Conservation (phyloP, 2,797 vertebrate species). For the Enteromius argenteus region DNA sequence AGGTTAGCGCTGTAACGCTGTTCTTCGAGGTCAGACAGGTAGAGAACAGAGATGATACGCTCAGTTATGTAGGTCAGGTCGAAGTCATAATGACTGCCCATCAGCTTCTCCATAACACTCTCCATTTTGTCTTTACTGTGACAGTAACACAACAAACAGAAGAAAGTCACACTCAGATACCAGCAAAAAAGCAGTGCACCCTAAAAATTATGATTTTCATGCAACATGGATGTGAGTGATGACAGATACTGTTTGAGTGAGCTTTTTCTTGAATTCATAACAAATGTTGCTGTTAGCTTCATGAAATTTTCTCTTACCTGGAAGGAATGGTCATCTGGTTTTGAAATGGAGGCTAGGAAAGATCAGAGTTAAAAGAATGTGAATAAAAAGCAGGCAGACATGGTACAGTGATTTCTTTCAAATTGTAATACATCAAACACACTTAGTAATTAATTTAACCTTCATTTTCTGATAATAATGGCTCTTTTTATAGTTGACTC, state of each 20-base stretch:
- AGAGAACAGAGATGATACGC: conserved; percentile 92
- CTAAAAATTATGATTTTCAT: not conserved
- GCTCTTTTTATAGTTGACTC: not conserved
- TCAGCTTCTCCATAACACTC: conserved; percentile 86
- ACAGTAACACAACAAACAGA: not conserved
- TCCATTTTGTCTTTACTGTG: conserved; percentile 85
- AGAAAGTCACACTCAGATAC: not conserved
- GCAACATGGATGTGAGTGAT: not conserved
- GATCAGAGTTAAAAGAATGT: conserved; percentile 12
- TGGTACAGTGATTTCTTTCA: not conserved
- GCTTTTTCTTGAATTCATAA: not conserved
- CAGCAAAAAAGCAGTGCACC: not conserved
- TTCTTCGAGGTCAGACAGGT: conserved; percentile 85
- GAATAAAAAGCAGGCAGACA: conserved; percentile 6
- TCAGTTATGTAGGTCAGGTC: conserved; percentile 95
- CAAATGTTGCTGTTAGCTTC: not conserved
- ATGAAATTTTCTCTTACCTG: conserved; percentile 36
- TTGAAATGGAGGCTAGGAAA: conserved; percentile 39
- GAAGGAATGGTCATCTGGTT: conserved; percentile 22
- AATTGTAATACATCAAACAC: not conserved
- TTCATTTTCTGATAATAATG: not conserved
- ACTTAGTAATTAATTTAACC: not conserved
- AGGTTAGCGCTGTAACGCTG: conserved; percentile 85
- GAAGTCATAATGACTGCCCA: conserved; percentile 88
- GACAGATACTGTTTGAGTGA: not conserved